A percentile compares a stretch with the other conserved stretches of the same genome.
phyloP scores from a whole-genome alignment of 23 tunicate genomes.

The Trididemnum miniatum region DNA sequence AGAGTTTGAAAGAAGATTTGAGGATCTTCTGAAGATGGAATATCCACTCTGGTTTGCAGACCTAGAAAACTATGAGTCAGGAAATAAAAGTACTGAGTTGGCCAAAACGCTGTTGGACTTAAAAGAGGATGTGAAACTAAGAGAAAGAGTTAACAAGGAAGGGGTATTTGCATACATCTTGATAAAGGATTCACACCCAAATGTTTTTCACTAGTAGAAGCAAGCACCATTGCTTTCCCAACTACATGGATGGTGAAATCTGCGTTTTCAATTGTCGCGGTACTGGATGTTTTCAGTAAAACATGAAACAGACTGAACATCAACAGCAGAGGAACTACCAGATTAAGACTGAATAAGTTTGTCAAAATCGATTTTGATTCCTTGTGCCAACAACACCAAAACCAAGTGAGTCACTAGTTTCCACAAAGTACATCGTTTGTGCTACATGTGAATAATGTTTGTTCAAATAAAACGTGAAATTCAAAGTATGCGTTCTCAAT shows the following conservation, averaged over 20 bases:
- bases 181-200: slow-evolving; percentile 20
- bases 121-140: slow-evolving; percentile 26
- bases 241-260: slow-evolving; percentile 38
- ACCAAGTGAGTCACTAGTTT: slow-evolving; percentile 10
- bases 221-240: slow-evolving; percentile 33
- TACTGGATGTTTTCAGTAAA: slow-evolving; percentile 33
- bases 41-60: slow-evolving; percentile 26
- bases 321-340: slow-evolving; percentile 30
- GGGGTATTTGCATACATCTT: slow-evolving; percentile 31
- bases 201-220: slow-evolving; percentile 33
- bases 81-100: slow-evolving; percentile 31
- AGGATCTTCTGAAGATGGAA: slow-evolving; percentile 13
- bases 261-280: slow-evolving; percentile 24
- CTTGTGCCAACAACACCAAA: slow-evolving; percentile 33
- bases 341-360: slow-evolving; percentile 17
- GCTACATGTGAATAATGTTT: neutral
- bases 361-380: slow-evolving; percentile 27
- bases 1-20: slow-evolving; percentile 34
- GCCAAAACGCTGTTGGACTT: slow-evolving; percentile 27
- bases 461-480: no score
- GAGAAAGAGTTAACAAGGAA: slow-evolving; percentile 32
- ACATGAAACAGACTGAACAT: slow-evolving; percentile 24
- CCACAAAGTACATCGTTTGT: neutral
- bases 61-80: slow-evolving; percentile 22
- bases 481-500: neutral